Percentiles rank a stretch among this genome's conserved stretches.
These are phyloP conservation scores for Euproctis similis DNA, from an alignment of 2,888 invertebrate species.

Conservation along the genomic window DNA sequence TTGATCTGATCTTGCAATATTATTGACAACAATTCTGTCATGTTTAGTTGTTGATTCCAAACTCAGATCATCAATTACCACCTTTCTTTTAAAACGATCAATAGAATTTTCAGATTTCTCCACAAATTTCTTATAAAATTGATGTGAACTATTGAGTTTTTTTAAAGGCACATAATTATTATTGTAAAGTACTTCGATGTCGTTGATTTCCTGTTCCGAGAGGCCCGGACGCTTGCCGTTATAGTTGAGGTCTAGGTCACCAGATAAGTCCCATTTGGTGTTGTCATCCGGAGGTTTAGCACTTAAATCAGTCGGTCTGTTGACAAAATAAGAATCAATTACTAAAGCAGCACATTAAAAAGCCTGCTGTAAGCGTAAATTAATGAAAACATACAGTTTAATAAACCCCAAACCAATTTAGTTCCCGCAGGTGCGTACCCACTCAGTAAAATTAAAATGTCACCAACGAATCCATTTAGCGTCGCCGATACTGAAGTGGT, in stretches of 20 bases:
- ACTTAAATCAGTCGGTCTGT: slow-evolving; percentile 9
- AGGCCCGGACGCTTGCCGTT: slow-evolving; percentile 31
- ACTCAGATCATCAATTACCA: neutral
- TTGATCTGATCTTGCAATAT: no score
- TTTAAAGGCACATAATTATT: slow-evolving; percentile 40
- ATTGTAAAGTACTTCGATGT: slow-evolving; percentile 41
- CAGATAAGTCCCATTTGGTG: slow-evolving; percentile 50
- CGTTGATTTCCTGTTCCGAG: slow-evolving; percentile 34
- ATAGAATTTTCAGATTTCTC: slow-evolving; percentile 13
- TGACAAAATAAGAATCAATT: slow-evolving; percentile 8
- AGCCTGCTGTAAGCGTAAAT: no score
- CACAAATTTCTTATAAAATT: slow-evolving; percentile 6
- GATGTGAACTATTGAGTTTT: slow-evolving; percentile 1
- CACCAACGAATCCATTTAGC: neutral
- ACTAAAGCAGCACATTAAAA: no score
- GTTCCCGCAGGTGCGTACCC: no score
- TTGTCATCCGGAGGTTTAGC: slow-evolving; percentile 2
- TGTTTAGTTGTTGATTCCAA: no score
- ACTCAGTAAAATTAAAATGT: no score
- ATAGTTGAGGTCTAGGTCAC: slow-evolving; percentile 58
- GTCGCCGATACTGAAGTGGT: neutral
- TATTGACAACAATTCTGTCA: no score
- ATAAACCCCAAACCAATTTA: no score
- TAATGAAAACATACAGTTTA: no score
- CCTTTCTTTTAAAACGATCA: slow-evolving; percentile 12